Evolutionary conservation across 2,888 invertebrate species (phyloP), one percentile per base, ranked within the genome.

Genomic region (Magallana nippona): DNA sequence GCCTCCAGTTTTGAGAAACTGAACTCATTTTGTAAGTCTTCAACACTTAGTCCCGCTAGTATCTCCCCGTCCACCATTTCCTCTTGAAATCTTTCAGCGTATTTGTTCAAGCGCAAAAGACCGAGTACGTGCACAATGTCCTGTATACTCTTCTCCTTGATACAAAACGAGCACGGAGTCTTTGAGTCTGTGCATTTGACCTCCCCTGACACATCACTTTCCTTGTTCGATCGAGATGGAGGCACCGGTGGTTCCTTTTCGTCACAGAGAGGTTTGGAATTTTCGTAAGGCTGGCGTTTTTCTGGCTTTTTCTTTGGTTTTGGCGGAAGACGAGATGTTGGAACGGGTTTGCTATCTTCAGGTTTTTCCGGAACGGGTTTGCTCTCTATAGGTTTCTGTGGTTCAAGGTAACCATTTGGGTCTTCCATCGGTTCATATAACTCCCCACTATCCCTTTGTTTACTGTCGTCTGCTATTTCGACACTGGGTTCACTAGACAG

Each of bases 371-470:
- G 44, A 44, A 44, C 44, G 44, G 44, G 44, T 44, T 22, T 13
- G 32, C 22, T 13, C 71, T 11, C 27, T 27, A 15, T 27, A 27
- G 27, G 71, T 11, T 27, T 71, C 32, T 22, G 32, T 11, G 15
- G 13, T 22, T 19, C 27, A 10, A 22, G n/a, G 32, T 27, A 27
- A 27, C 32, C 71, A 15, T 13, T 19, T 15, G 13, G 71, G 15
- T 71, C 22, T 15, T 71, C 71, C 71, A 71, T 71, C 10, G 71
- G 71, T 71, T 71, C 71, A 17, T 71, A 71, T 22, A 71, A 22
- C 15, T 71, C 71, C 22, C 71, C 71, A 13, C 44, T 44, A 8
- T 71, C 71, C 32, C 15, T 15, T 0, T 71, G 13, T 3, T 27
- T 32, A 3, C 22, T 32, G 27, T 32, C 71, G 10, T 32, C 71